Conservation (phyloP, 2,797 vertebrate species). For the Alectoris magna region DNA sequence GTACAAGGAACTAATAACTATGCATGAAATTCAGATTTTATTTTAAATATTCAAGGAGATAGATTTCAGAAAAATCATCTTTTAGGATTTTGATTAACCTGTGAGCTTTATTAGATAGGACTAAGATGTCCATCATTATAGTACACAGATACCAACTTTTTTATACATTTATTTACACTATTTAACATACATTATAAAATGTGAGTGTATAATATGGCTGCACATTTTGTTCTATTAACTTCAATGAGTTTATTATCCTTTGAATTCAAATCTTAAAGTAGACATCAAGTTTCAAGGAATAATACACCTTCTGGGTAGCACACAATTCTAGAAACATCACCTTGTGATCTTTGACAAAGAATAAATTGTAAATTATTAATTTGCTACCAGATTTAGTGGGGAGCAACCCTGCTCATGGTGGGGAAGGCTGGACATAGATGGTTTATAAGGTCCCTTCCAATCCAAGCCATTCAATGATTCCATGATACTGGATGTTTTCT, state of each 20-base stretch:
- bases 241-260: not conserved
- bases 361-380: not conserved
- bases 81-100: constrained; percentile 42
- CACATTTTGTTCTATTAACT: not conserved
- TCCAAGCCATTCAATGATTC: not conserved
- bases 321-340: not conserved
- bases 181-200: not conserved
- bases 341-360: not conserved
- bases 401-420: too few species aligned
- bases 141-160: not conserved
- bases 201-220: not conserved
- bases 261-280: constrained; percentile 23
- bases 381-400: too few species aligned
- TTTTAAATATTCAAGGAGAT: constrained; percentile 26
- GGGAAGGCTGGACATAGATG: too few species aligned
- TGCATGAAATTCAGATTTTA: not conserved
- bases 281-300: not conserved
- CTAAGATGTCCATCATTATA: not conserved
- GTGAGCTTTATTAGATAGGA: not conserved
- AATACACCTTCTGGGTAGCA: not conserved
- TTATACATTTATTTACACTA: not conserved
- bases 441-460: not conserved
- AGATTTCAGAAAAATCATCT: constrained; percentile 44
- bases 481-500: not conserved
- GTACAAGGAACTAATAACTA: constrained; percentile 46